phyloP scores from a whole-genome alignment of 1,140 invertebrate species.

The Homalodisca vitripennis region DNA sequence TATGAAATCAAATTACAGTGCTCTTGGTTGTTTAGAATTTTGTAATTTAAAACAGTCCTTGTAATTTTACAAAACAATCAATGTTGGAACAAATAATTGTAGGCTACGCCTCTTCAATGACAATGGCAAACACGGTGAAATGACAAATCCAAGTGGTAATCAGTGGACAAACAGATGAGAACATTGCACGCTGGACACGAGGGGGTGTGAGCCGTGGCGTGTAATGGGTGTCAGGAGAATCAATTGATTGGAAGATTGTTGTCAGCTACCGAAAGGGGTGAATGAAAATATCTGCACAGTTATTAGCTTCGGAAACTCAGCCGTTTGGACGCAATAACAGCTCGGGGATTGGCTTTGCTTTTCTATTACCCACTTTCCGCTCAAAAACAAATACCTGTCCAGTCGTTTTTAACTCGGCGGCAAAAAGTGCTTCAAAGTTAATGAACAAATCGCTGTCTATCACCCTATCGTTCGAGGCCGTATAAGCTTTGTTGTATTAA shows the following conservation, averaged over 20 bases:
- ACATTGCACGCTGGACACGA: background rate
- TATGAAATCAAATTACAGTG: no score
- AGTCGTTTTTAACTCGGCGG: background rate
- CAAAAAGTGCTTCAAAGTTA: background rate
- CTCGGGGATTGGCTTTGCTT: slow-evolving; percentile 8
- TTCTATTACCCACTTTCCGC: slow-evolving; percentile 13
- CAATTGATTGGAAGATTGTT: slow-evolving; percentile 15
- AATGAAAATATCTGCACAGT: slow-evolving; percentile 7
- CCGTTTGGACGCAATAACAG: slow-evolving; percentile 2
- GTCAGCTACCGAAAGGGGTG: background rate
- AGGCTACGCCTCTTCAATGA: no score
- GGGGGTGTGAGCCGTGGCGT: background rate
- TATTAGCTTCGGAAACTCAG: background rate
- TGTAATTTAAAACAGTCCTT: no score
- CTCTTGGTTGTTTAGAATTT: no score
- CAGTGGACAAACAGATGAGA: background rate
- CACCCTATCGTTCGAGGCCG: background rate
- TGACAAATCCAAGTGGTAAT: background rate
- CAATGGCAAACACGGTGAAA: background rate
- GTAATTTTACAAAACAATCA: no score
- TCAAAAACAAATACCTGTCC: slow-evolving; percentile 8
- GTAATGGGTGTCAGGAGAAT: background rate
- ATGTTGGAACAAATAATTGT: no score
- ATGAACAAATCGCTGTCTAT: background rate
- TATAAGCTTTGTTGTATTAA: background rate